Conservation (phyloP, 1,140 invertebrate species). For the Pomacea maculata region DNA sequence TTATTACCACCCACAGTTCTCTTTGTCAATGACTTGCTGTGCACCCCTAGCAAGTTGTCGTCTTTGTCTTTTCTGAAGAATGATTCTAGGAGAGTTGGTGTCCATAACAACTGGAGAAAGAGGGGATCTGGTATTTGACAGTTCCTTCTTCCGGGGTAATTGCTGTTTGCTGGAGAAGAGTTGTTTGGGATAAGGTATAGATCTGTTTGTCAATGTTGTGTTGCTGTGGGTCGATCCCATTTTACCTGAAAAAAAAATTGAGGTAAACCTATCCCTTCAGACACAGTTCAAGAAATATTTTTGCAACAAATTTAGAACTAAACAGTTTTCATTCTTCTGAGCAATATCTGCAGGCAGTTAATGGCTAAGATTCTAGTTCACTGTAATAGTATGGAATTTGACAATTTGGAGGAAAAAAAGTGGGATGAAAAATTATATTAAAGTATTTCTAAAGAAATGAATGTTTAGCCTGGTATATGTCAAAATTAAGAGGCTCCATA, state of each 20-base stretch:
- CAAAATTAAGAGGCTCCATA: too few relatives aligned
- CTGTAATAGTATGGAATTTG: too few relatives aligned
- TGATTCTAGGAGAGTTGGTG: conserved; percentile 39
- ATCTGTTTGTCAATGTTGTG: conserved; percentile 1
- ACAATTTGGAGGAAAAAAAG: too few relatives aligned
- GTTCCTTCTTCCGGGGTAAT: conserved; percentile 12
- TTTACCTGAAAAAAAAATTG: conserved; percentile 1
- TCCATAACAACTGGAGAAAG: conserved; percentile 35
- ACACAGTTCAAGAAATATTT: too few relatives aligned
- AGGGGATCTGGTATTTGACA: conserved; percentile 32
- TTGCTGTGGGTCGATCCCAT: background rate
- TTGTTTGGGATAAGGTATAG: conserved; percentile 29
- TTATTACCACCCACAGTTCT: background rate
- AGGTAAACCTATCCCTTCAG: background rate
- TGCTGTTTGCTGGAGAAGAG: conserved; percentile 27
- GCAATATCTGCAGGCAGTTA: too few relatives aligned
- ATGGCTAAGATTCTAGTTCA: too few relatives aligned
- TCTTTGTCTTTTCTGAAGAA: conserved; percentile 44
- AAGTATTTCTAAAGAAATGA: too few relatives aligned
- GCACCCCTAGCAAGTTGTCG: conserved; percentile 34
- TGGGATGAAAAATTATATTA: too few relatives aligned
- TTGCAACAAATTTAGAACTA: too few relatives aligned
- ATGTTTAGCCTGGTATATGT: too few relatives aligned
- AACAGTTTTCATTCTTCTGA: too few relatives aligned
- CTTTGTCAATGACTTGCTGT: conserved; percentile 9